phyloP scores from a whole-genome alignment of 2,888 invertebrate species.

The Catonia carolina region DNA sequence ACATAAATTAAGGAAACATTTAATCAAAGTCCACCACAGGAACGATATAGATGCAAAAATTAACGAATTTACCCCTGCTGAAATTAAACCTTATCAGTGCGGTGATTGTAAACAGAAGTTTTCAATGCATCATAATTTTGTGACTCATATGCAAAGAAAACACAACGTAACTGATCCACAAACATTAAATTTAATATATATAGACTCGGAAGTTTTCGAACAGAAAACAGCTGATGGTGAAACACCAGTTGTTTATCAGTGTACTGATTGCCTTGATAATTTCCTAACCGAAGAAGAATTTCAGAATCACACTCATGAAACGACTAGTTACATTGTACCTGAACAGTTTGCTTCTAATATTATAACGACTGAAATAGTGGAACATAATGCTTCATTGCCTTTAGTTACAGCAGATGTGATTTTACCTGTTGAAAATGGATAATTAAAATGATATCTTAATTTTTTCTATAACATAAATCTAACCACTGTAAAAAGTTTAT shows the following conservation, averaged over 20 bases:
- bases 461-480: too few species aligned
- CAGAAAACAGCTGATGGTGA: background rate
- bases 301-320: conserved; percentile 4
- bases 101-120: background rate
- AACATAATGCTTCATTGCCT: too few species aligned
- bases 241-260: background rate
- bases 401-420: too few species aligned
- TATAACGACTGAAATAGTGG: background rate
- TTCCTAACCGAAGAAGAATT: conserved; percentile 3
- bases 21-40: conserved; percentile 3
- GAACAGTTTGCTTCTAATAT: background rate
- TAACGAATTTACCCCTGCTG: background rate
- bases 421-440: too few species aligned
- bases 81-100: conserved; percentile 3
- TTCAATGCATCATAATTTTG: conserved; percentile 1
- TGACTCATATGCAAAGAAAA: background rate
- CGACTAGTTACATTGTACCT: background rate
- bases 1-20: background rate
- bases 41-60: background rate
- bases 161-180: background rate
- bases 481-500: too few species aligned
- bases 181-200: background rate
- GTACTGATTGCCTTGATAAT: conserved; percentile 7
- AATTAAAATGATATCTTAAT: too few species aligned
- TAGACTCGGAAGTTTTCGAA: background rate